Evolutionary conservation across 2,888 invertebrate species (phyloP), one percentile per base, ranked within the genome.

Genomic region (Drosophila parthenogenetica): DNA sequence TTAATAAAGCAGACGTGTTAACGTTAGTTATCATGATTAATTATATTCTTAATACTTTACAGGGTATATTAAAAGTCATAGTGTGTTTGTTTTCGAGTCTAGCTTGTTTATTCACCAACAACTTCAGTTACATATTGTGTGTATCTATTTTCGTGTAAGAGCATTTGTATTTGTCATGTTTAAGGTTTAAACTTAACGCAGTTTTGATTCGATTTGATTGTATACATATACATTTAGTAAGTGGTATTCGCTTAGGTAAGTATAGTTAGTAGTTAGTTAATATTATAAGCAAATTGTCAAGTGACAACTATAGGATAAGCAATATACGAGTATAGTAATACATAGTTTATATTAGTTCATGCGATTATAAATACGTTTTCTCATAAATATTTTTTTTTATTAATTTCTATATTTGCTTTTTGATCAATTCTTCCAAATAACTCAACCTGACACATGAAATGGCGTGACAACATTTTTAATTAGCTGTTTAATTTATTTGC

Each of bases 71-170:
- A 35, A 35, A 35, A 59, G 35, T n/a, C n/a, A n/a, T n/a, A 2
- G 32, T 2, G 17, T 8, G 43, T 64, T 77, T 69, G 70, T 64
- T 58, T 71, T 77, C 49, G 58, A 73, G 67, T 73, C 63, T 85
- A 87, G 88, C 82, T 87, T 87, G 69, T 87, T 84, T 84, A 84
- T 84, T 84, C 84, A 84, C 88, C 84, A 84, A 84, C 84, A 84
- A 84, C 84, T 84, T 84, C 80, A 87, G 82, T 85, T 87, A 87
- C 88, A 84, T 87, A 81, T 74, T 64, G 63, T 42, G 60, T 73
- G 70, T 75, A 54, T 73, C 40, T 68, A 69, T 72, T 65, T 63
- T 46, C 32, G 32, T 63, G 64, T 78, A 50, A 53, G 64, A 72
- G 50, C 54, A 60, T 55, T 45, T 37, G 14, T 54, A 60, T 55